Evolutionary conservation across 2,888 invertebrate genomes (phyloP).

Genomic region (Megaustenia siamemsis): DNA sequence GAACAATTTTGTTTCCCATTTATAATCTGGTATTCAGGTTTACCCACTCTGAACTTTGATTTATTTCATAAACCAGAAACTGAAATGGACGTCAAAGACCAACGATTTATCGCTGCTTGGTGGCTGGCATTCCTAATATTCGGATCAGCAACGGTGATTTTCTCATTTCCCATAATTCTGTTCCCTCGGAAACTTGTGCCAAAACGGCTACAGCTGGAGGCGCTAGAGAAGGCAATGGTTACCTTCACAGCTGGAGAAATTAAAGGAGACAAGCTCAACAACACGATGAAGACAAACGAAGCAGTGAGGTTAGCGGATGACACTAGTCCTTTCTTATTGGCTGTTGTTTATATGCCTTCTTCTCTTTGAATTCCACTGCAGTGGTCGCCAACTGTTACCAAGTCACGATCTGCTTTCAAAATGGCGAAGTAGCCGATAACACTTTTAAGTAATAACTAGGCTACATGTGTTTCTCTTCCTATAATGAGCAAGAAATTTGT

Average conservation of each 20-base stretch:
- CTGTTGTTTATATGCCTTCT: not conserved
- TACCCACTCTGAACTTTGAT: too few species aligned
- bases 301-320: not conserved
- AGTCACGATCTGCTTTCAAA: too few species aligned
- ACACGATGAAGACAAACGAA: not conserved
- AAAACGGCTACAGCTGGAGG: not conserved
- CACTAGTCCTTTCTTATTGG: not conserved
- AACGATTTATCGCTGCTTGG: slow-evolving; percentile 38
- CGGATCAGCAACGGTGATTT: not conserved
- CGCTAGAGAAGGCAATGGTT: not conserved
- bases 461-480: too few species aligned
- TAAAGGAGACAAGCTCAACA: not conserved
- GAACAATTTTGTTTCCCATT: too few species aligned
- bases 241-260: not conserved
- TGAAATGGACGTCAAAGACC: slow-evolving; percentile 20
- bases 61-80: slow-evolving; percentile 11
- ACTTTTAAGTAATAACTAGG: too few species aligned
- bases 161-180: slow-evolving; percentile 43
- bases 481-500: too few species aligned
- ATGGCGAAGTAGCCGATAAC: too few species aligned
- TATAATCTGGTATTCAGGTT: too few species aligned
- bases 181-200: slow-evolving; percentile 25
- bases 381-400: too few species aligned
- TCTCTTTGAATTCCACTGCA: too few species aligned
- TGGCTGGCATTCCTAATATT: slow-evolving; percentile 48